Evolutionary conservation across 2,797 vertebrate genomes (phyloP).

Genomic region (Sciurus carolinensis): DNA sequence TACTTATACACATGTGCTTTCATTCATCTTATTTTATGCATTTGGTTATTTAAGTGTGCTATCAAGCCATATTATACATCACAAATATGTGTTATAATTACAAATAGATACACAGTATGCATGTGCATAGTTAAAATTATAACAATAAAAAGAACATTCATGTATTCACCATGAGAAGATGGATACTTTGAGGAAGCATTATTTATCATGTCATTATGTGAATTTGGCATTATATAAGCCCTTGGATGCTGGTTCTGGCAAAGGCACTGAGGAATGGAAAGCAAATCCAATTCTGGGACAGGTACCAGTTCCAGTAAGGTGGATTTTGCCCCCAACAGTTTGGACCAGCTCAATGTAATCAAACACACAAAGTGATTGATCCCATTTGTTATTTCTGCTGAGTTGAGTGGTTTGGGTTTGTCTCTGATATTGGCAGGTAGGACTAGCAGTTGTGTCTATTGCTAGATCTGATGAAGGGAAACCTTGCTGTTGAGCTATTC

Average conservation of each 20-base stretch:
- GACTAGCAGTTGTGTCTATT: background rate
- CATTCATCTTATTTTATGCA: slow-evolving; percentile 21
- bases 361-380: background rate
- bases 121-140: background rate
- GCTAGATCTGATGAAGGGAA: background rate
- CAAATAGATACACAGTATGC: background rate
- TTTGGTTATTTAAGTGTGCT: background rate
- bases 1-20: background rate
- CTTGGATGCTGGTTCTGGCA: background rate
- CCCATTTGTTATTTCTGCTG: background rate
- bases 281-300: background rate
- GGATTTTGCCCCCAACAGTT: background rate
- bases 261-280: background rate
- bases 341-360: background rate
- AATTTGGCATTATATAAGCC: background rate
- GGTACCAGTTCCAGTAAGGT: background rate
- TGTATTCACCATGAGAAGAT: background rate
- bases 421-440: background rate
- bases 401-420: too few species aligned
- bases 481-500: background rate
- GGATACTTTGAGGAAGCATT: background rate
- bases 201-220: background rate
- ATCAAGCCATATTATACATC: background rate
- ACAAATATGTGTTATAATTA: background rate
- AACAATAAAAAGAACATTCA: background rate